Percentiles rank a stretch among this genome's conserved stretches.
Conservation (phyloP, 37 sponge, comb jelly and placozoan genomes). For the Halichondria panicea region DNA sequence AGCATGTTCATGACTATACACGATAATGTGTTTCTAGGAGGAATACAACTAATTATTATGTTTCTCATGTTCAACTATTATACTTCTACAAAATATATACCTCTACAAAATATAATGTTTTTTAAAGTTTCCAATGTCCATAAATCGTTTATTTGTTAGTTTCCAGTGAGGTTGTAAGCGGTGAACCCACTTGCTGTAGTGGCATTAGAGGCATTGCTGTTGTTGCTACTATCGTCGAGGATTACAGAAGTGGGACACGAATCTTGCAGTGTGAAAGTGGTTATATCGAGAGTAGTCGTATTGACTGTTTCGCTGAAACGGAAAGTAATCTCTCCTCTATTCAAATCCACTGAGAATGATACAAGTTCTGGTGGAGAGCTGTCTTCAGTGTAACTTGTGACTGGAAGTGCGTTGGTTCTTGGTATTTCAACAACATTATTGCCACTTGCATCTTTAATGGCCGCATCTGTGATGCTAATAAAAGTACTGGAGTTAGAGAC, state of each 20-base stretch:
- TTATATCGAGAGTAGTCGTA: slow-evolving; percentile 29
- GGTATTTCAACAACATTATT: slow-evolving; percentile 40
- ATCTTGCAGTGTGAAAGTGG: slow-evolving; percentile 55
- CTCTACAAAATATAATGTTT: no score
- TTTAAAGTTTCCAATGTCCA: neutral
- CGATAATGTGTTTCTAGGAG: no score
- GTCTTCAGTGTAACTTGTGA: slow-evolving; percentile 46
- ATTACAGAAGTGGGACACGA: neutral
- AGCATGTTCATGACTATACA: no score
- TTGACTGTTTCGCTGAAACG: slow-evolving; percentile 87
- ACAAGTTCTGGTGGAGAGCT: slow-evolving; percentile 64
- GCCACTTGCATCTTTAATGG: slow-evolving; percentile 59
- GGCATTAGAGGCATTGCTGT: neutral
- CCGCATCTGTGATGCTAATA: slow-evolving; percentile 41
- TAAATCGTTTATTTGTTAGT: no score
- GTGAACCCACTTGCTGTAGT: slow-evolving; percentile 33
- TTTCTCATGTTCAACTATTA: no score
- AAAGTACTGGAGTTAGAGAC: slow-evolving; percentile 37
- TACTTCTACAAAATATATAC: no score
- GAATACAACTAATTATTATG: no score
- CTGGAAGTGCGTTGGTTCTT: slow-evolving; percentile 34
- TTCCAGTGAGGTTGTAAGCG: slow-evolving; percentile 57
- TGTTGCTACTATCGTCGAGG: neutral
- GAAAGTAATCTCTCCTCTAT: slow-evolving; percentile 65
- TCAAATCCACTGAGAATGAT: slow-evolving; percentile 66